A percentile compares a stretch with the other conserved stretches of the same genome.
Evolutionary conservation across 2,797 vertebrate genomes (phyloP).

Genomic region (Anguilla marmorata): DNA sequence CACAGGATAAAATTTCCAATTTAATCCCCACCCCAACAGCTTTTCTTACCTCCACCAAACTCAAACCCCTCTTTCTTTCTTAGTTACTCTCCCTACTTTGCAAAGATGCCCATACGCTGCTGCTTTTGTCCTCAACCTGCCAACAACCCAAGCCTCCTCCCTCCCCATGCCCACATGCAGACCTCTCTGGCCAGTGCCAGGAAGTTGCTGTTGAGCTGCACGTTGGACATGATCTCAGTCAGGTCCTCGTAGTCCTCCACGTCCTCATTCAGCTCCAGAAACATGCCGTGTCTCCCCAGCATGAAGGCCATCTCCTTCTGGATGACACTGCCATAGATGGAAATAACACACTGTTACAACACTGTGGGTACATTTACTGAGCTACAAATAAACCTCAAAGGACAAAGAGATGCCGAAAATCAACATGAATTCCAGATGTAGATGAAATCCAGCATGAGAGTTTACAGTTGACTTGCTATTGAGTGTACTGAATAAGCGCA

Average conservation of each 20-base stretch:
- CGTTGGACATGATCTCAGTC: conserved; percentile 98
- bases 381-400: not conserved
- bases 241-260: conserved; percentile 97
- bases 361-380: not conserved
- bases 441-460: not conserved
- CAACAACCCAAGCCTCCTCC: not conserved
- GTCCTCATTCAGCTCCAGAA: conserved; percentile 94
- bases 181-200: conserved; percentile 95
- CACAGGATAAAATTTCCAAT: not conserved
- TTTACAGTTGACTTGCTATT: not conserved
- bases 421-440: not conserved
- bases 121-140: not conserved
- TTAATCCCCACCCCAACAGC: not conserved
- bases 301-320: conserved; percentile 99
- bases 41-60: conserved; percentile 10
- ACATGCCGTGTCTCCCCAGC: conserved; percentile 95
- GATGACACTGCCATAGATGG: conserved; percentile 75
- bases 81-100: not conserved
- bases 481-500: not conserved
- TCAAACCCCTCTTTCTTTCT: not conserved
- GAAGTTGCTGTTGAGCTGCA: conserved; percentile 98
- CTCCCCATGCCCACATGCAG: conserved; percentile 44
- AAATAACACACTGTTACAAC: conserved; percentile 30
- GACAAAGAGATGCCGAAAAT: not conserved
- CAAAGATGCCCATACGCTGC: not conserved